Conservation (phyloP, 1,140 invertebrate genomes). For the Colletes latitarsis region DNA sequence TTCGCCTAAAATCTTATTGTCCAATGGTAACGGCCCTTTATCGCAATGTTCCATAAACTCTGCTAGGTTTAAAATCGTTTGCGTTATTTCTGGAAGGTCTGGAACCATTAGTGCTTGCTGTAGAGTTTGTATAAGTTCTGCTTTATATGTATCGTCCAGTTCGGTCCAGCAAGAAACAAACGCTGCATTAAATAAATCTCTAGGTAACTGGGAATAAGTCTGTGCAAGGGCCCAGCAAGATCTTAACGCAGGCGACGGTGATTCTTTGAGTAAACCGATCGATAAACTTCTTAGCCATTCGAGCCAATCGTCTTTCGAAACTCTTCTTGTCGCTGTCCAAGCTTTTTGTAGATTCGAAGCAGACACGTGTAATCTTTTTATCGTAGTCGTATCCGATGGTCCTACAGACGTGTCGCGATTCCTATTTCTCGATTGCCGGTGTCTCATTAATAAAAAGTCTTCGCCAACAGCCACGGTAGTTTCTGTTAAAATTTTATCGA, state of each 20-base stretch:
- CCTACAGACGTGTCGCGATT: slow-evolving; percentile 84
- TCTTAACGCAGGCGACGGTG: slow-evolving; percentile 94
- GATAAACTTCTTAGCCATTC: slow-evolving; percentile 97
- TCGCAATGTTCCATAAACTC: slow-evolving; percentile 99
- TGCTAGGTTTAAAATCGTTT: slow-evolving; percentile 97
- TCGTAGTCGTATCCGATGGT: slow-evolving; percentile 86
- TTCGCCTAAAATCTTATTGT: slow-evolving; percentile 90
- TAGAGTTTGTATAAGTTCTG: slow-evolving; percentile 93
- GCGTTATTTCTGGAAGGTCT: slow-evolving; percentile 97
- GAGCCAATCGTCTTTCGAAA: slow-evolving; percentile 99
- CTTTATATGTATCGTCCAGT: slow-evolving; percentile 89
- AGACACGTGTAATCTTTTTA: slow-evolving; percentile 91
- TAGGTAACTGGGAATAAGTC: slow-evolving; percentile 94
- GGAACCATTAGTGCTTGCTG: slow-evolving; percentile 95
- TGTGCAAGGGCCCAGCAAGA: slow-evolving; percentile 96
- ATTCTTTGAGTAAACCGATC: slow-evolving; percentile 96
- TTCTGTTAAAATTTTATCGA: slow-evolving; percentile 86
- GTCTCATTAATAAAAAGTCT: slow-evolving; percentile 83
- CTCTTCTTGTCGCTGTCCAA: slow-evolving; percentile 93
- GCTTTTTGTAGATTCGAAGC: slow-evolving; percentile 92
- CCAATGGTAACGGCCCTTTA: slow-evolving; percentile 95
- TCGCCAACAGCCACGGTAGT: slow-evolving; percentile 85
- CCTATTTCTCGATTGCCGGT: slow-evolving; percentile 82
- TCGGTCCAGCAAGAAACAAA: slow-evolving; percentile 99
- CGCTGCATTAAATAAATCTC: slow-evolving; percentile 98